Base-by-base conservation (phyloP, 35 echinoderm and acorn worm species). In the Holothuria glaberrima region DNA sequence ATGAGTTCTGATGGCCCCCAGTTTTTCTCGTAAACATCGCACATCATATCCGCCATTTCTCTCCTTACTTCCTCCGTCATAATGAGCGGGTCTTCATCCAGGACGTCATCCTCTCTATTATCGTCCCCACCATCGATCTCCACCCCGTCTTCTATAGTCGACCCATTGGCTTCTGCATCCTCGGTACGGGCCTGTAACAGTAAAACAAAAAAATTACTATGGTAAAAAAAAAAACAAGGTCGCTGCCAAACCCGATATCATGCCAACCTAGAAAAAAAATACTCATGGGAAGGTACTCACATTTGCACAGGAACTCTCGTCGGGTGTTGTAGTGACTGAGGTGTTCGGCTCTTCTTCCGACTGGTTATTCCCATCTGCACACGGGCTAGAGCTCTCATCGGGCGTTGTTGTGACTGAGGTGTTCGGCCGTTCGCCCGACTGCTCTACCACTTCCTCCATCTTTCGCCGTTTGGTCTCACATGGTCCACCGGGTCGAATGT, bases 1-100 rank as follows among this genome's bases (percentile, higher is more conserved):
- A 25, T 86, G 58, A 30, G 82, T 63, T 36, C 82, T 18, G 29
- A 86, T 9, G 38, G 0, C 60, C 78, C 78, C 78, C 78, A 82
- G 25, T 82, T 82, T 5, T 82, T 35, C 26, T 59, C 44, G 52
- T 82, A 82, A 17, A 82, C 22, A 17, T 75, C 36, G 34, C 29
- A 75, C 29, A 75, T 75, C 71, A 35, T 16, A 66, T 66, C 63
- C 63, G 12, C 4, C 3, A 66, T 66, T 29, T 66, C 63, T 66
- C 63, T 0, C 6, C 63, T 9, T 9, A 35, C 78, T 0, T 13
- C 0, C 0, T 82, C 78, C 0, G 41, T 50, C 5, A 56, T 59
- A 27, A 24, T 57, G n/a, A 2, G 41, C 2, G 35, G 78, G 30
- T 82, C 50, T 16, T 54, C 78, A n/a, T 50, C 41, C 6, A 13